Evolutionary conservation across 1,140 invertebrate species (phyloP), one percentile per base, ranked within the genome.

Genomic region (Drosophila rufa): DNA sequence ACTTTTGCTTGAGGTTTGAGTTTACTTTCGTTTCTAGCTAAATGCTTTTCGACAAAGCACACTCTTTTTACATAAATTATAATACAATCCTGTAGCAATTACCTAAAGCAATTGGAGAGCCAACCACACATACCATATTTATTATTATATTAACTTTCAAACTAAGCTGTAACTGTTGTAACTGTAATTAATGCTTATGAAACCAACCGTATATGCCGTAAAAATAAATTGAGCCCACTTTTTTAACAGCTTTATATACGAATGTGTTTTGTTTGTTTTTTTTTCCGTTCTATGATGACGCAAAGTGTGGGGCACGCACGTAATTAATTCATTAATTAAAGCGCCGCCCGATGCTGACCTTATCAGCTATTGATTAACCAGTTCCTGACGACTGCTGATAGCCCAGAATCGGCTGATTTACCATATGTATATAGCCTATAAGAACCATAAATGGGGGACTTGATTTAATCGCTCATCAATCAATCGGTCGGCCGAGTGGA

Each of bases 11-110:
- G 45, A 62, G 40, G 33, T 53, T 53, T 47, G 12, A 55, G 50
- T 82, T 79, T 60, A 36, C 66, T 85, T 81, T 75, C 47, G 38
- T 56, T 85, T 81, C 78, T 90, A 89, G 84, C 80, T 81, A 73
- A 87, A 84, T 89, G 81, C 69, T 71, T 85, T 77, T 65, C 70
- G 46, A 55, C 51, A 60, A 71, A 33, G 70, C 43, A 57, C 45
- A 56, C 53, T 40, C 40, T 38, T 61, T 55, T 22, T 30, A 30
- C 6, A 38, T 38, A 38, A 33, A 14, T 56, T 38, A 36, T 57
- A 75, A 43, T 75, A 45, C 40, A 45, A 66, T 45, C 57, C 19
- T 75, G 27, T 76, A 42, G 59, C 47, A 73, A 64, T 58, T 70
- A 55, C 33, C 42, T 71, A 61, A 67, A 68, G 80, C 80, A 84